Evolutionary conservation across 1,140 invertebrate genomes (phyloP).

Genomic region (Drosophila bifasciata): DNA sequence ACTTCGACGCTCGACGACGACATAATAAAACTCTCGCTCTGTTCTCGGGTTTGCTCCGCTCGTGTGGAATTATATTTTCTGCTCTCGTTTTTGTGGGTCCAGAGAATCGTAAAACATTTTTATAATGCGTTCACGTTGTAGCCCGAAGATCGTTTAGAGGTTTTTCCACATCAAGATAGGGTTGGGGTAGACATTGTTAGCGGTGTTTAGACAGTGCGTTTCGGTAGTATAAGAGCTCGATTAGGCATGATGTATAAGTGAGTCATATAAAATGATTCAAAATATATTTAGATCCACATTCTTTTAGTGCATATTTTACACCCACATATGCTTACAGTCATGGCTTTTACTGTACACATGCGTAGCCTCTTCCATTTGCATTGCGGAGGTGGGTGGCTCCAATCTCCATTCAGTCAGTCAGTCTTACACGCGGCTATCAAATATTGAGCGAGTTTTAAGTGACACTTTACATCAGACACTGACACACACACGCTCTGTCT

Average conservation of each 20-base stretch:
- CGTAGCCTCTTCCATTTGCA: conserved; percentile 34
- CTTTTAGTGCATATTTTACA: no score
- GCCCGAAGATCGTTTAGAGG: conserved; percentile 43
- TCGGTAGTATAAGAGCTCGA: no score
- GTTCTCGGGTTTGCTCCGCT: conserved; percentile 18
- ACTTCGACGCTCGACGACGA: conserved; percentile 52
- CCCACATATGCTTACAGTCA: conserved; percentile 7
- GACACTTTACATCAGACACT: conserved; percentile 75
- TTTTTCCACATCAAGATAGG: conserved; percentile 6
- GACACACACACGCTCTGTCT: conserved; percentile 50
- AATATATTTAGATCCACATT: no score
- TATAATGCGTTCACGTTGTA: conserved; percentile 69
- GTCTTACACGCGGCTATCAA: conserved; percentile 61
- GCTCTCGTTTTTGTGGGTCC: conserved; percentile 21
- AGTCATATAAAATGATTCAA: no score
- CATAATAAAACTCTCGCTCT: conserved; percentile 71
- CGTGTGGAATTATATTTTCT: conserved; percentile 19
- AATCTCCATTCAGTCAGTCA: conserved; percentile 41
- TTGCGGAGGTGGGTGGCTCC: conserved; percentile 76
- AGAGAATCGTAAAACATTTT: conserved; percentile 78
- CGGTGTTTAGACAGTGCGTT: conserved; percentile 3
- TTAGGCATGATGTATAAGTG: no score
- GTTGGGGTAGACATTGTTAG: conserved; percentile 13
- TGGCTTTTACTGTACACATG: conserved; percentile 15
- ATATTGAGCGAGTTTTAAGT: conserved; percentile 75